Base-by-base conservation (phyloP, 1,140 invertebrate genomes). In the Venustaconcha ellipsiformis region DNA sequence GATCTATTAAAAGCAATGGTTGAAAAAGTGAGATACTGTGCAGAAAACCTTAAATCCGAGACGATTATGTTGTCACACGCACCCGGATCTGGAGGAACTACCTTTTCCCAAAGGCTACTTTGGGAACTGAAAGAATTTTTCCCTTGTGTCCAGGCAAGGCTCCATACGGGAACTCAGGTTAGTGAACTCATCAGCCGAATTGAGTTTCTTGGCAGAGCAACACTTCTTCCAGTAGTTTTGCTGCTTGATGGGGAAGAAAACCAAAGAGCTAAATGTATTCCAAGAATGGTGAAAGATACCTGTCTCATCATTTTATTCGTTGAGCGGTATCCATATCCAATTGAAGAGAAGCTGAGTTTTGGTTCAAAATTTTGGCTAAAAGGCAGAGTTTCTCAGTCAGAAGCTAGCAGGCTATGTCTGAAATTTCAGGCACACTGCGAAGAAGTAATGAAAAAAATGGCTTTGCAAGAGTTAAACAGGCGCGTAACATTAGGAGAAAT, bases 71-170 rank as follows among this genome's bases (percentile, higher is more conserved):
- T 82, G 6, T 69, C 55, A 20, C 78, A 82, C 57, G 80, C 78
- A 5, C 80, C 80, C 59, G 80, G 80, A n/a, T 57, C 75, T n/a
- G 80, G 80, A n/a, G 78, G 80, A 62, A 75, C 80, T 14, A 82
- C 80, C n/a, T 58, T 80, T 57, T 65, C 74, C 26, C 78, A 80
- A 62, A 59, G 80, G 23, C 37, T 82, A 58, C 67, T 82, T 3
- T 82, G 78, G 74, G 78, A 82, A 37, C 57, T 82, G 17, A 71
- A 73, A 56, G 57, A 67, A 1, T 57, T 3, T 23, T 62, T 67
- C 12, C 80, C 80, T 13, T 82, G 80, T 57, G 80, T 62, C 18
- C 75, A 82, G 26, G 63, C 80, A 4, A 74, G 71, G 48, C 58
- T 67, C 5, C 57, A 63, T 8, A 57, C 70, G 3, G 70, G 67